Evolutionary conservation across 2,888 invertebrate genomes (phyloP), one percentile per base, ranked within the genome.

Genomic region (Ditula angustiorana): DNA sequence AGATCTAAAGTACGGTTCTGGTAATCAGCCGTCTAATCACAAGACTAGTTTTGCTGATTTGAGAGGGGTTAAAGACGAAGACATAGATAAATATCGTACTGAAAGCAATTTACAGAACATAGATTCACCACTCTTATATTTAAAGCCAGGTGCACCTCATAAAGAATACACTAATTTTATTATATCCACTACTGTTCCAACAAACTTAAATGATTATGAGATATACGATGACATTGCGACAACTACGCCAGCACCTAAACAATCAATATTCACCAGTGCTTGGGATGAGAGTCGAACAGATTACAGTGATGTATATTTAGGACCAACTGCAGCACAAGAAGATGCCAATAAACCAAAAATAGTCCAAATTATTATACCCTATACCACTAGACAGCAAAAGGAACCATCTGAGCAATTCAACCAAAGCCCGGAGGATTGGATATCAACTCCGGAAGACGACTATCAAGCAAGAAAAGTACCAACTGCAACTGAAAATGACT

Each of bases 351-450:
- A 93, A 74, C 93, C 94, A 5, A 95, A 95, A 80, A 93, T 95
- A 81, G 94, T 96, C 5, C 97, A 97, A 87, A 96, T 97, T 59
- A 96, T 97, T 60, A 95, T 97, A 66, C 97, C 97, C 0, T 97
- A 97, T 74, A 96, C 95, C 1, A 95, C 94, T 37, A 78, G 74
- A 19, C 78, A 85, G 47, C 46, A 94, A 93, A 71, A 74, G 21
- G 64, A 66, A 37, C 71, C 79, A 56, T 73, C 69, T 57, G 70
- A 72, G 59, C 73, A 79, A 23, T 75, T 73, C 60, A 90, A 93
- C 13, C 92, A 94, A 5, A 88, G 93, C 56, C 93, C 94, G 8
- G 79, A 88, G 60, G 81, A 85, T 44, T 86, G 81, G 82, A 73
- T 77, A 13, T 79, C 77, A 23, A 77, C 77, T 41, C 75, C 82